Evolutionary conservation across 2,113 vertebrate species (phyloP).

Genomic region (Lophius piscatorius): DNA sequence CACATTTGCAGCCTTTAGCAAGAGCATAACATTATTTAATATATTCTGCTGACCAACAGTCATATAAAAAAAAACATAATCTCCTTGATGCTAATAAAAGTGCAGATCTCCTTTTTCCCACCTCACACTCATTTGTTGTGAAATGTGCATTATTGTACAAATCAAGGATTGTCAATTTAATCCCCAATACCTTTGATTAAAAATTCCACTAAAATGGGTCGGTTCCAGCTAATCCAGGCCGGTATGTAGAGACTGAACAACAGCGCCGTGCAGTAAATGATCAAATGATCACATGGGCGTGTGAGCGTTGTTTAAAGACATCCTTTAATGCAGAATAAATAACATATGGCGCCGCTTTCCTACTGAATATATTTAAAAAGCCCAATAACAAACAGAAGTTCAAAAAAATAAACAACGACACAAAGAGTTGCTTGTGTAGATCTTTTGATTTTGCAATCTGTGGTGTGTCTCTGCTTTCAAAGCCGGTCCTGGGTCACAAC

Average conservation of each 20-base stretch:
- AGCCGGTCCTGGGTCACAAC: slow-evolving; percentile 28
- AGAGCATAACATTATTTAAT: too few species aligned
- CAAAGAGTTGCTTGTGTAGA: slow-evolving; percentile 2
- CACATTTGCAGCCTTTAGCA: too few species aligned
- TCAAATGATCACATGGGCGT: not conserved
- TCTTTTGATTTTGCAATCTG: slow-evolving; percentile 33
- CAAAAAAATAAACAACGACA: slow-evolving; percentile 3
- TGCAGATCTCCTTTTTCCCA: too few species aligned
- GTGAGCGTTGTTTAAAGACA: not conserved
- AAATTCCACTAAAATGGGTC: not conserved
- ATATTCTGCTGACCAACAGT: too few species aligned
- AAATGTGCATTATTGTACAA: not conserved
- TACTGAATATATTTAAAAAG: slow-evolving; percentile 21
- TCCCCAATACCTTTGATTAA: not conserved
- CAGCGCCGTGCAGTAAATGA: not conserved
- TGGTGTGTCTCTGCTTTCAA: slow-evolving; percentile 24
- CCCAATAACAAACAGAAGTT: not conserved
- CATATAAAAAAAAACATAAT: too few species aligned
- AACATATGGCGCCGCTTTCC: not conserved
- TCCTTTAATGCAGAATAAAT: not conserved
- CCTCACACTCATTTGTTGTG: too few species aligned
- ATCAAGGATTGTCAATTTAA: not conserved
- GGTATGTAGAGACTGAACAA: not conserved
- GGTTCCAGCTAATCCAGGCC: not conserved
- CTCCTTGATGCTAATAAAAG: too few species aligned